Conservation (phyloP, 2,888 invertebrate genomes). For the Euspilapteryx auroguttella region DNA sequence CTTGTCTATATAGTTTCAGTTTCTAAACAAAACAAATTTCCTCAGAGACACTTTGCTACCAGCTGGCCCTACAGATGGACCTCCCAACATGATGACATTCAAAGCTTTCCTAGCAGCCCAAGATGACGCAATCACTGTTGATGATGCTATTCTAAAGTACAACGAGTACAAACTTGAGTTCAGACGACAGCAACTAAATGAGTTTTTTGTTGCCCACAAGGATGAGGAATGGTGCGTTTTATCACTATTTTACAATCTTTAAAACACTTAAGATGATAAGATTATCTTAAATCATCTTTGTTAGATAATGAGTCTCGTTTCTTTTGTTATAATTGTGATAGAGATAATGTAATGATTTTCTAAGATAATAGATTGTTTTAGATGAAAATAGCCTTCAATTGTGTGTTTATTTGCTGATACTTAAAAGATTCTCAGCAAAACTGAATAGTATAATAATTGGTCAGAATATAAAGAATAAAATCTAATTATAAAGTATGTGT, state of each 20-base stretch:
- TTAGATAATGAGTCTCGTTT: too few relatives aligned
- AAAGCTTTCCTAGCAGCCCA: slow-evolving; percentile 95
- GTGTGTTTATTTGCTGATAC: slow-evolving; percentile 26
- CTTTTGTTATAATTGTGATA: too few relatives aligned
- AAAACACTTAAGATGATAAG: too few relatives aligned
- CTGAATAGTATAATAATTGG: too few relatives aligned
- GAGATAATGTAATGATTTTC: too few relatives aligned
- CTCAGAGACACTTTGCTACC: slow-evolving; percentile 55
- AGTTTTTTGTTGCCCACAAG: slow-evolving; percentile 98
- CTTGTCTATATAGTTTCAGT: too few relatives aligned
- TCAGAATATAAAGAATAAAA: too few relatives aligned
- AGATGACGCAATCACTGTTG: slow-evolving; percentile 97
- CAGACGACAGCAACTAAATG: slow-evolving; percentile 92
- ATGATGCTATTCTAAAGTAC: slow-evolving; percentile 94
- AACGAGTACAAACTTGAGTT: slow-evolving; percentile 98
- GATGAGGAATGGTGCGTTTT: slow-evolving; percentile 99
- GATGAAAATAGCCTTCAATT: too few relatives aligned
- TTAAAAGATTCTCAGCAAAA: slow-evolving; percentile 52
- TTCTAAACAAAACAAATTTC: too few relatives aligned
- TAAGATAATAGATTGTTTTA: too few relatives aligned
- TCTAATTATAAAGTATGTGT: slow-evolving; percentile 9
- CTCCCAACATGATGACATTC: slow-evolving; percentile 95
- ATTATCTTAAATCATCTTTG: too few relatives aligned
- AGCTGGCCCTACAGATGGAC: slow-evolving; percentile 65
- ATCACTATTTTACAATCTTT: too few relatives aligned